These are phyloP conservation scores for Molossus alvarezi DNA, from an alignment of 2,797 vertebrate species.

Conservation along the genomic window DNA sequence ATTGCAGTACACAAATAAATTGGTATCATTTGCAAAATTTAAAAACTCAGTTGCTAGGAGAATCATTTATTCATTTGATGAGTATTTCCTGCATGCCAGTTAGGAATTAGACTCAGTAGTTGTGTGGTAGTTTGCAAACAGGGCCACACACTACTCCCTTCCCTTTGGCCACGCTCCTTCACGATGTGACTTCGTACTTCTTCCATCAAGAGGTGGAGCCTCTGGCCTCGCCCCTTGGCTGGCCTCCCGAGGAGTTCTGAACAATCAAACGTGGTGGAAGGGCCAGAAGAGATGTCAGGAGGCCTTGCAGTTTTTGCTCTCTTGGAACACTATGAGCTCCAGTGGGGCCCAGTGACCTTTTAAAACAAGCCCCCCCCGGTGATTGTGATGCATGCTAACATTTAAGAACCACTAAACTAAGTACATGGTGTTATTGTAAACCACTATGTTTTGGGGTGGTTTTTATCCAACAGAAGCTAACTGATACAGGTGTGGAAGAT, in stretches of 20 bases:
- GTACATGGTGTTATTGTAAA: background rate
- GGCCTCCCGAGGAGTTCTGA: background rate
- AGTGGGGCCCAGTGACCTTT: background rate
- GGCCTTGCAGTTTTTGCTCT: background rate
- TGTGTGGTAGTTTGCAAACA: background rate
- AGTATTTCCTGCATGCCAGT: background rate
- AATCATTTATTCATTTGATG: background rate
- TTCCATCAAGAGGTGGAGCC: background rate
- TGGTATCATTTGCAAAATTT: background rate
- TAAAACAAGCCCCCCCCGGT: background rate
- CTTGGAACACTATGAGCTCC: background rate
- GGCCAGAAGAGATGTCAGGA: background rate
- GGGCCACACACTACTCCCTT: background rate
- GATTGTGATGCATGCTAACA: constrained; percentile 8
- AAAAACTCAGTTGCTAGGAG: constrained; percentile 1
- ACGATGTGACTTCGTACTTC: background rate
- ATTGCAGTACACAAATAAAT: background rate
- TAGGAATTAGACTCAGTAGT: background rate
- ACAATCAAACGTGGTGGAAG: background rate
- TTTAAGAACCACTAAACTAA: constrained; percentile 47
- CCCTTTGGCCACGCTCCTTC: background rate
- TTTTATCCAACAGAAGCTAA: constrained; percentile 24
- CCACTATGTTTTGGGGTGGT: background rate
- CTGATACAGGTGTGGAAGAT: constrained; percentile 2
- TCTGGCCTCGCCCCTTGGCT: background rate